Percentiles rank a stretch among this genome's conserved stretches.
Conservation (phyloP, 2,113 vertebrate species). For the Hiodon tergisus region DNA sequence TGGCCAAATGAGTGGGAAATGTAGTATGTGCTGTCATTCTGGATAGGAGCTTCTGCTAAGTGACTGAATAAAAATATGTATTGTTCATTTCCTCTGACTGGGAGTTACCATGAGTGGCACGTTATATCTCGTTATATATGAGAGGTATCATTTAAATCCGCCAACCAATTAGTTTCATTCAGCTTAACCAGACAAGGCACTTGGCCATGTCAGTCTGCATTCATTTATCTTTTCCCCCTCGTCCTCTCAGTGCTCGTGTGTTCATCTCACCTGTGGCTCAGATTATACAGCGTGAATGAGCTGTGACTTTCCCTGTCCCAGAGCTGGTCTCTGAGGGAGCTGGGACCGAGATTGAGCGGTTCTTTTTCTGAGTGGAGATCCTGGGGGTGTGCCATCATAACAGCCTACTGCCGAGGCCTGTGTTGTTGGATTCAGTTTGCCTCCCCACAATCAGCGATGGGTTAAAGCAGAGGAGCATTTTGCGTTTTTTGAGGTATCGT, state of each 20-base stretch:
- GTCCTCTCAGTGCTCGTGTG: neutral
- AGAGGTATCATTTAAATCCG: neutral
- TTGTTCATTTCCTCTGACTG: neutral
- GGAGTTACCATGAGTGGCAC: neutral
- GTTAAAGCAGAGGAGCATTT: too few relatives aligned
- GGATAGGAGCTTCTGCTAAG: too few relatives aligned
- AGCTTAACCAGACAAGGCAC: neutral
- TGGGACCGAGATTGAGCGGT: neutral
- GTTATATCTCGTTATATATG: too few relatives aligned
- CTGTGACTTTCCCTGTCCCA: neutral
- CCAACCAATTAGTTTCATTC: neutral
- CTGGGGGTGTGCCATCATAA: neutral
- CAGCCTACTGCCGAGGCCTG: too few relatives aligned
- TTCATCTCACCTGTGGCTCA: neutral
- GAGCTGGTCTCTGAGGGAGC: neutral
- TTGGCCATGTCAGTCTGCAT: neutral
- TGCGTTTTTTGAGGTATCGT: too few relatives aligned
- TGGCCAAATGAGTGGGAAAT: too few relatives aligned
- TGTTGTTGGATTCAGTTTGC: too few relatives aligned
- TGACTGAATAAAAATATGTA: too few relatives aligned
- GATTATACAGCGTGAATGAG: neutral
- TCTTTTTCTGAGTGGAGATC: neutral
- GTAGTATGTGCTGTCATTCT: too few relatives aligned
- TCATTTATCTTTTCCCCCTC: neutral
- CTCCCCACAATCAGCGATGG: too few relatives aligned